phyloP scores from a whole-genome alignment of 2,113 vertebrate genomes.

The Zosterops lateralis region DNA sequence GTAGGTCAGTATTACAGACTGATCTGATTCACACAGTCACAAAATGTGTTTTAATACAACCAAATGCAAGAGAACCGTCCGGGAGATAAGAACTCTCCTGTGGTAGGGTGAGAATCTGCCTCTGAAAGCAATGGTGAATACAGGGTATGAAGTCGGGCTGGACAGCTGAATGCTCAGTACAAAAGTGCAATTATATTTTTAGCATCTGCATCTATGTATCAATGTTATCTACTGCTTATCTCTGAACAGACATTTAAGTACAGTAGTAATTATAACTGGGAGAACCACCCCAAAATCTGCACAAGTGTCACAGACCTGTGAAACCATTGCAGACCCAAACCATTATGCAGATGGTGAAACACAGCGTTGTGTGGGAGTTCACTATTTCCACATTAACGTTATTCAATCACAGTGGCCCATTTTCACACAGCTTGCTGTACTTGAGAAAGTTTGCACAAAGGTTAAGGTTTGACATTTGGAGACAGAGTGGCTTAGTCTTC shows the following conservation, averaged over 20 bases:
- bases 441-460: conserved; percentile 50
- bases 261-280: background rate
- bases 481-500: background rate
- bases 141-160: background rate
- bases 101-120: background rate
- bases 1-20: background rate
- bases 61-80: background rate
- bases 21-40: background rate
- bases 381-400: conserved; percentile 6
- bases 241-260: background rate
- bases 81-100: background rate
- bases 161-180: background rate
- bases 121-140: background rate
- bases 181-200: background rate
- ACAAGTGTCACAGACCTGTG: background rate
- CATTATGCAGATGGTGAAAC: background rate
- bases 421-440: conserved; percentile 35
- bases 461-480: conserved; percentile 56
- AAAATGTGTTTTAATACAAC: background rate
- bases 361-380: conserved; percentile 19
- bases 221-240: background rate
- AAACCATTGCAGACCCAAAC: conserved; percentile 5
- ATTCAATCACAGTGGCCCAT: conserved; percentile 55
- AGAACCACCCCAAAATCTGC: conserved; percentile 16
- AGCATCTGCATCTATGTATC: background rate